A percentile compares a stretch with the other conserved stretches of the same genome.
Conservation (phyloP, 2,888 invertebrate genomes). For the Oscheius sp. region DNA sequence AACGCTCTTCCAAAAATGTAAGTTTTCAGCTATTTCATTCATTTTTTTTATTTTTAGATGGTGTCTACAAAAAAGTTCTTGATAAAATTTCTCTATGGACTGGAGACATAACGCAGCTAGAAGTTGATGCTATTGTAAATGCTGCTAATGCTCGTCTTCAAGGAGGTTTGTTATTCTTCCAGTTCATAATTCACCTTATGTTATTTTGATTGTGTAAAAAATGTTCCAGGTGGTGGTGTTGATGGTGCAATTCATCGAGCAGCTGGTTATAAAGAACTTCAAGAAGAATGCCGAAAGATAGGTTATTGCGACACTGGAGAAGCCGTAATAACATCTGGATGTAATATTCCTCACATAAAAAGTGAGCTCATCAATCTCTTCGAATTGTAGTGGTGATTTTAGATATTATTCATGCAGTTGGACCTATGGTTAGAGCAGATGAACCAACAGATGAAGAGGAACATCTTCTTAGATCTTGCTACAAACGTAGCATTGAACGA, state of each 20-base stretch:
- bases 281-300: conserved; percentile 81
- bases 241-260: conserved; percentile 89
- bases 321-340: conserved; percentile 86
- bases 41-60: conserved; percentile 37
- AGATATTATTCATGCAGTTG: conserved; percentile 92
- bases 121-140: conserved; percentile 89
- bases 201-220: no score
- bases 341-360: conserved; percentile 81
- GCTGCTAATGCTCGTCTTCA: conserved; percentile 86
- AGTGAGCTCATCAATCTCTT: conserved; percentile 78
- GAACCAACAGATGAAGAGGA: conserved; percentile 77
- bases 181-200: not conserved
- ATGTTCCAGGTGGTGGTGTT: conserved; percentile 77
- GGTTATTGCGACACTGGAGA: conserved; percentile 84
- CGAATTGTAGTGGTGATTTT: conserved; percentile 70
- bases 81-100: conserved; percentile 68
- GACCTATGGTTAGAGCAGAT: conserved; percentile 79
- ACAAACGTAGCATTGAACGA: conserved; percentile 80
- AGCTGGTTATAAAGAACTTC: conserved; percentile 79
- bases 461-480: conserved; percentile 80
- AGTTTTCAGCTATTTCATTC: not conserved
- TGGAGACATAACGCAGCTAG: conserved; percentile 87
- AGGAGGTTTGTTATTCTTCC: conserved; percentile 78
- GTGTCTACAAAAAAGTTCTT: conserved; percentile 42
- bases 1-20: conserved; percentile 47